Base-by-base conservation (phyloP, 2,113 vertebrate species). In the Chionomys nivalis region DNA sequence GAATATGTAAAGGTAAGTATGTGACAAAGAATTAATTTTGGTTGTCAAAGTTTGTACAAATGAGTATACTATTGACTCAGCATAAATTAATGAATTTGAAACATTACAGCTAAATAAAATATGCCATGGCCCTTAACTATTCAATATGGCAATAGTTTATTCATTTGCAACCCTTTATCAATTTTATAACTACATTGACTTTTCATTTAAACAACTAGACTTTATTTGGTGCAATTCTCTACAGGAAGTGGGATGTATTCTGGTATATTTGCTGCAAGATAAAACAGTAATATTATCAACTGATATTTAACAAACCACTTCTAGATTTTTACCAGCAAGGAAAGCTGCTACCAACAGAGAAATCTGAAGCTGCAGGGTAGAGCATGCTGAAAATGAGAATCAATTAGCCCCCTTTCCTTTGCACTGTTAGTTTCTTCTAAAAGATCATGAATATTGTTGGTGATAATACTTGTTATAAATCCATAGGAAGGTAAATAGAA, bases 51-150 rank as follows among this genome's bases (percentile, higher is more conserved):
- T 82, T 94, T 75, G 24, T 79, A 70, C 76, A 94, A 87, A 55
- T 31, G 72, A 33, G n/a, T 63, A 36, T n/a, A 47, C 77, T 82
- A 17, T 33, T 91, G 82, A 13, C n/a, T 94, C 16, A 94, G 19
- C 42, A 68, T 70, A 31, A 63, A 8, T 96, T 93, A 72, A 85
- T 52, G 14, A 88, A 92, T 49, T 90, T 24, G 68, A 89, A 95
- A 92, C 33, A 88, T 78, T 75, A 87, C 14, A 92, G 7, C 24
- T 89, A 75, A 95, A 96, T 94, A 86, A 96, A 94, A 96, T 86
- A 33, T 70, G 13, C 7, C 55, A 68, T 94, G 8, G 8, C 52
- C 95, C 63, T 88, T 89, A 97, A 88, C 86, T 93, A 94, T 14
- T 81, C 52, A 92, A 73, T 90, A 78, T 95, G 26, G 28, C 91